Percentiles rank a stretch among this genome's conserved stretches.
Conservation (phyloP, 2,888 invertebrate genomes). For the Azorinus chamasolen region DNA sequence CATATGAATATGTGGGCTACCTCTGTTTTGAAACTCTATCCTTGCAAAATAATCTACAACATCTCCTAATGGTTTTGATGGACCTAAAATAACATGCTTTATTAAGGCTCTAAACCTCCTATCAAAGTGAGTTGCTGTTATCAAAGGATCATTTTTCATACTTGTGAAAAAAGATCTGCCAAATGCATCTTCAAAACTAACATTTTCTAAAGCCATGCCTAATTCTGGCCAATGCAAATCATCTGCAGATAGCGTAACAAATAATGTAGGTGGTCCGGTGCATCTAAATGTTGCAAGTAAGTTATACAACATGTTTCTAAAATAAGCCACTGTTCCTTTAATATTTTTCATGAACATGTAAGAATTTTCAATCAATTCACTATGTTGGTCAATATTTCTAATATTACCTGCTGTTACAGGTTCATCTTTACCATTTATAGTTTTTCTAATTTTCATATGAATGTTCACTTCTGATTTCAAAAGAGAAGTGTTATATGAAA, state of each 20-base stretch:
- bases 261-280: constrained; percentile 49
- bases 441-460: constrained; percentile 35
- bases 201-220: constrained; percentile 40
- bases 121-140: constrained; percentile 53
- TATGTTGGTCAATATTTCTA: constrained; percentile 4
- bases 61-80: constrained; percentile 26
- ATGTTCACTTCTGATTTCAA: constrained; percentile 34
- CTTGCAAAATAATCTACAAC: constrained; percentile 40
- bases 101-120: constrained; percentile 34
- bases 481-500: constrained; percentile 25
- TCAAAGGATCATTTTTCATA: constrained; percentile 39
- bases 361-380: constrained; percentile 44
- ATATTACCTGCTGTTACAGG: constrained; percentile 14
- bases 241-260: constrained; percentile 63
- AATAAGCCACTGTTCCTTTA: constrained; percentile 58
- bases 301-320: constrained; percentile 43
- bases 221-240: too few relatives aligned
- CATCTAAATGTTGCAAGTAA: constrained; percentile 44
- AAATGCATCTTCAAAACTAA: constrained; percentile 24
- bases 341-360: constrained; percentile 68
- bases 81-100: constrained; percentile 34
- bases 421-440: background rate
- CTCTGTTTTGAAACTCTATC: constrained; percentile 48
- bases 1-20: constrained; percentile 46
- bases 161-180: constrained; percentile 17